Evolutionary conservation across 2,113 vertebrate genomes (phyloP), one percentile per base, ranked within the genome.

Genomic region (Nothocercus nigrocapillus): DNA sequence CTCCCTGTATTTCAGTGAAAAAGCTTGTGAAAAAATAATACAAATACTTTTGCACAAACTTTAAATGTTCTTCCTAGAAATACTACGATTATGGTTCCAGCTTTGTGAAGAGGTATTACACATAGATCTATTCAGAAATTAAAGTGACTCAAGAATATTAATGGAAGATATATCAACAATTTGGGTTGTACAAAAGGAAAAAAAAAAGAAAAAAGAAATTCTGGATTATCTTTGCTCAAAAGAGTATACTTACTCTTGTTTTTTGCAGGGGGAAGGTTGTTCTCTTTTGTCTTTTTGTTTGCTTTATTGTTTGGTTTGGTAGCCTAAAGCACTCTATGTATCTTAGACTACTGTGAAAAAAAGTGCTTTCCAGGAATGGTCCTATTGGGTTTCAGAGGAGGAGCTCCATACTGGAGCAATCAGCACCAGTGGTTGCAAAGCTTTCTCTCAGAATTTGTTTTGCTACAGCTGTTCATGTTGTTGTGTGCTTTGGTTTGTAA

Each of bases 221-320:
- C 16, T 53, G 12, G 24, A 7, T 13, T 11, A 53, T 47, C 1
- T 38, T 58, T 30, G 21, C 4, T 27, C 28, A 27, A 30, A 83
- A 77, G 8, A 49, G 2, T 42, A 27, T 30, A 67, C 30, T 49
- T 73, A 15, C 13, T 66, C 42, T 58, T 2, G 54, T 18, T 58
- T 56, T 54, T 7, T 0, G 0, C 54, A 56, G 5, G 9, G 20
- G 1, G 2, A 56, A 30, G 20, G 13, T 27, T 53, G 24, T 53
- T 53, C 24, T 28, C 28, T 54, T 9, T 59, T 93, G 21, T 49
- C 49, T 49, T 49, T 49, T 11, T 49, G 49, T 49, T 49, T 49
- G 49, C 49, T 49, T 49, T 8, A 21, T 49, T 49, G 49, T 10
- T 22, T 49, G 49, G 49, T 49, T 49, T 49, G 16, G 20, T 84